phyloP scores from a whole-genome alignment of 2,797 vertebrate species.

The Phrynocephalus vlangalii region DNA sequence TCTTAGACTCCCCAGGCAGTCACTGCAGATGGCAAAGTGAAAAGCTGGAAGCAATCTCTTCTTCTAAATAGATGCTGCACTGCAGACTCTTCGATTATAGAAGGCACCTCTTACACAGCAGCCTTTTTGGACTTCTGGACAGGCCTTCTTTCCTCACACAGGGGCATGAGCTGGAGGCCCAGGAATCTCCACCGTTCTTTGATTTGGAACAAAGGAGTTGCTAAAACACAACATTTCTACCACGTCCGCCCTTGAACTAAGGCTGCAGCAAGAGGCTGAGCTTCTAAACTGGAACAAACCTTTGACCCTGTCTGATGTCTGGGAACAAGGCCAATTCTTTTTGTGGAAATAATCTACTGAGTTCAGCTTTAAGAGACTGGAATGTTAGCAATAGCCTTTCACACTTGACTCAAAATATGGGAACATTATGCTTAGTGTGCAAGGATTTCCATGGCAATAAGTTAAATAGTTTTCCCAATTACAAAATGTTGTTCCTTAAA shows the following conservation, averaged over 20 bases:
- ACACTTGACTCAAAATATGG: neutral
- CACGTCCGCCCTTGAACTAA: neutral
- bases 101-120: accelerated
- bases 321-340: conserved; percentile 17
- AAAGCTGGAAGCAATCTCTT: neutral
- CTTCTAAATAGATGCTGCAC: accelerated
- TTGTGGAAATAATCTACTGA: neutral
- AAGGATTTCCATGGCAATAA: neutral
- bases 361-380: neutral
- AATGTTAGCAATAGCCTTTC: conserved; percentile 19
- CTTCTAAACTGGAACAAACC: conserved; percentile 23
- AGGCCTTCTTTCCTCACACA: accelerated
- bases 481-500: neutral
- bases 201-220: neutral
- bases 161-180: accelerated
- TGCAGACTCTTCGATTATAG: neutral
- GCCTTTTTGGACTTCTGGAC: neutral
- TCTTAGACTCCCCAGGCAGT: accelerated
- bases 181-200: accelerated
- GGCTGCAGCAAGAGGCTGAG: neutral
- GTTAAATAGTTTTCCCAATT: neutral
- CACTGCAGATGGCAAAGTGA: accelerated
- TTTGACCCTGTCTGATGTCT: conserved; percentile 4
- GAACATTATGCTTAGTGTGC: neutral
- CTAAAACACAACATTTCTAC: conserved; percentile 26